These are phyloP conservation scores for Mungos mungo DNA, from an alignment of 2,113 vertebrate genomes.

Conservation along the genomic window DNA sequence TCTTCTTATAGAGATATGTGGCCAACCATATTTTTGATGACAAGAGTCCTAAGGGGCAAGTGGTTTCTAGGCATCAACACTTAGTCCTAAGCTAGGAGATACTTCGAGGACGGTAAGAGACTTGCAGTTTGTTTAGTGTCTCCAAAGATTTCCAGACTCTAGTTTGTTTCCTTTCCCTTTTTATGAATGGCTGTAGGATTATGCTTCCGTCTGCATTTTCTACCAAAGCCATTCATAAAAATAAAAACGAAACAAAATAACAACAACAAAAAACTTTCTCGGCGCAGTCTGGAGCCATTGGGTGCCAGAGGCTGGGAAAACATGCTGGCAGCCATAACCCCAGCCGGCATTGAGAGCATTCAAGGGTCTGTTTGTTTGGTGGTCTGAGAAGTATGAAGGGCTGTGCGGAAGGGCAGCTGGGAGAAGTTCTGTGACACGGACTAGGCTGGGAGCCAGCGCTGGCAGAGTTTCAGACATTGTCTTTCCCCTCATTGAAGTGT, in stretches of 20 bases:
- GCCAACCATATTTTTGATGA: background rate
- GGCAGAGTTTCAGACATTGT: conserved; percentile 91
- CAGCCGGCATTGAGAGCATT: conserved; percentile 82
- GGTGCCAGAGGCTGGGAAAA: conserved; percentile 88
- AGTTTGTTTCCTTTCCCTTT: conserved; percentile 81
- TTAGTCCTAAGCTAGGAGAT: conserved; percentile 52
- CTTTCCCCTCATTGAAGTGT: conserved; percentile 90
- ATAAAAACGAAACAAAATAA: conserved; percentile 86
- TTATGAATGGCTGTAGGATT: conserved; percentile 87
- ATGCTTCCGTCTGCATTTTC: conserved; percentile 77
- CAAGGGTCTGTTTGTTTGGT: conserved; percentile 86
- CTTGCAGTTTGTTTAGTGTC: conserved; percentile 67
- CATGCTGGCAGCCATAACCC: conserved; percentile 76
- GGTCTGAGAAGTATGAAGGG: conserved; percentile 87
- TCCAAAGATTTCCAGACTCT: conserved; percentile 76
- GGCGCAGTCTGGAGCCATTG: conserved; percentile 82
- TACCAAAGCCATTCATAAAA: conserved; percentile 89
- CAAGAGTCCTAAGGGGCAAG: background rate
- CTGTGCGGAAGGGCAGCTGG: conserved; percentile 86
- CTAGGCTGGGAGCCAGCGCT: conserved; percentile 88
- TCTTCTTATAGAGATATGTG: conserved; percentile 18
- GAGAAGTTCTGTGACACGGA: conserved; percentile 87
- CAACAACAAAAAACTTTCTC: conserved; percentile 77
- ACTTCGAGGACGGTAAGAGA: conserved; percentile 68
- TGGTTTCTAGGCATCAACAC: background rate